A percentile compares a stretch with the other conserved stretches of the same genome.
Conservation (phyloP, 2,888 invertebrate species). For the Julus scanicus region DNA sequence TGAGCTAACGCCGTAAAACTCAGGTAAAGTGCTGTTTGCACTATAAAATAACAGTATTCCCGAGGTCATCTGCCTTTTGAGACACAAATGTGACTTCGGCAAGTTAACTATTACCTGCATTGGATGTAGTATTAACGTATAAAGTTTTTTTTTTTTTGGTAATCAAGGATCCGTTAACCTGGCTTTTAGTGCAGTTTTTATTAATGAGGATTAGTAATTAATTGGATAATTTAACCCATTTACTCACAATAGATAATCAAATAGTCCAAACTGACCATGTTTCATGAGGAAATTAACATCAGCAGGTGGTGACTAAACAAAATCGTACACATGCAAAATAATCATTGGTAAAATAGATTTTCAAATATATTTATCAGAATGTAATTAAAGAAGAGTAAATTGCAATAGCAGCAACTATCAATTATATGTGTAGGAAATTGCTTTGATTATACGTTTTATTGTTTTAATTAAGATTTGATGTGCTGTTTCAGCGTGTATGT, state of each 20-base stretch:
- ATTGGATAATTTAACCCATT: background rate
- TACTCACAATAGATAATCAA: background rate
- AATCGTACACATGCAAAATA: background rate
- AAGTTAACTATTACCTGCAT: background rate
- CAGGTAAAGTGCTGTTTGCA: background rate
- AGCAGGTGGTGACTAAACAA: background rate
- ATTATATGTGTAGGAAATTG: background rate
- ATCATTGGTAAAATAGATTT: background rate
- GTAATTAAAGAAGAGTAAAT: background rate
- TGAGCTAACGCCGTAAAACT: background rate
- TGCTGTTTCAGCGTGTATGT: background rate
- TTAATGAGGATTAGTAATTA: background rate
- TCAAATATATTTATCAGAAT: background rate
- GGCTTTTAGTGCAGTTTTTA: background rate
- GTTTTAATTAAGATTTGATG: background rate
- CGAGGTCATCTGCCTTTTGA: background rate
- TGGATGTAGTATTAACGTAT: background rate
- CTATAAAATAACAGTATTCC: background rate
- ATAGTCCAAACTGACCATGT: too few relatives aligned
- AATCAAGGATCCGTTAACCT: background rate
- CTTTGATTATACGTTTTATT: background rate
- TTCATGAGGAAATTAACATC: background rate
- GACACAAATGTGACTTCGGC: background rate
- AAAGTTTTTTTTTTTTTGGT: background rate
- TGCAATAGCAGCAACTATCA: background rate